Conservation (phyloP, 2,888 invertebrate species). For the Cantharis lateralis region DNA sequence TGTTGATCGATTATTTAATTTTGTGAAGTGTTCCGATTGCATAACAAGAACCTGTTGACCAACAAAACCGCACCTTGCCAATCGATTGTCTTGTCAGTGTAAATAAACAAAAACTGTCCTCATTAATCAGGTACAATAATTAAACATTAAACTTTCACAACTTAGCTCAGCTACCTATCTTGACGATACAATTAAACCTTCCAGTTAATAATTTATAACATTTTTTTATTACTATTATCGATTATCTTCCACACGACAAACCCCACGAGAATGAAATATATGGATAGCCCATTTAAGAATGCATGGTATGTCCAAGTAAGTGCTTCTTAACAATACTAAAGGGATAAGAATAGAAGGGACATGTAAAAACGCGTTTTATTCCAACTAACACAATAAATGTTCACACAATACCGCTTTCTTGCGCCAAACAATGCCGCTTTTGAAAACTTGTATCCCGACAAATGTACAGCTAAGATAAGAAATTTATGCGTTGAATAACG, state of each 20-base stretch:
- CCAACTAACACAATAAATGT: slow-evolving; percentile 51
- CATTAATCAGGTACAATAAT: slow-evolving; percentile 44
- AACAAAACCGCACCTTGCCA: slow-evolving; percentile 36
- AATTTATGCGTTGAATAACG: slow-evolving; percentile 36
- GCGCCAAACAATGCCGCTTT: slow-evolving; percentile 46
- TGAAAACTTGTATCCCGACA: slow-evolving; percentile 31
- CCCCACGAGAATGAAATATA: not conserved
- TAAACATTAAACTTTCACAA: slow-evolving; percentile 37
- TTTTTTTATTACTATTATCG: not conserved
- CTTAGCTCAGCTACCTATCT: slow-evolving; percentile 17
- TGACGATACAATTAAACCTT: slow-evolving; percentile 30
- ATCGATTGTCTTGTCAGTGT: slow-evolving; percentile 43
- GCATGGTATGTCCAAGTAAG: slow-evolving; percentile 34
- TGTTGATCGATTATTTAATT: slow-evolving; percentile 42
- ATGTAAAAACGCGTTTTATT: slow-evolving; percentile 51
- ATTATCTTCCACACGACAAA: not conserved
- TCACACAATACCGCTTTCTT: slow-evolving; percentile 46
- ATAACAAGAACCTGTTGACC: slow-evolving; percentile 35
- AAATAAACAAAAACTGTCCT: slow-evolving; percentile 46
- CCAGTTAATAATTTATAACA: slow-evolving; percentile 17
- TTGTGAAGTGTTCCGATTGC: slow-evolving; percentile 38
- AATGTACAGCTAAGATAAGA: slow-evolving; percentile 17
- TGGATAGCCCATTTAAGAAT: slow-evolving; percentile 34
- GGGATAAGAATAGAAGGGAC: slow-evolving; percentile 40
- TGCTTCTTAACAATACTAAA: slow-evolving; percentile 29